phyloP scores from a whole-genome alignment of 2,797 vertebrate genomes.

The Calcarius lapponicus region DNA sequence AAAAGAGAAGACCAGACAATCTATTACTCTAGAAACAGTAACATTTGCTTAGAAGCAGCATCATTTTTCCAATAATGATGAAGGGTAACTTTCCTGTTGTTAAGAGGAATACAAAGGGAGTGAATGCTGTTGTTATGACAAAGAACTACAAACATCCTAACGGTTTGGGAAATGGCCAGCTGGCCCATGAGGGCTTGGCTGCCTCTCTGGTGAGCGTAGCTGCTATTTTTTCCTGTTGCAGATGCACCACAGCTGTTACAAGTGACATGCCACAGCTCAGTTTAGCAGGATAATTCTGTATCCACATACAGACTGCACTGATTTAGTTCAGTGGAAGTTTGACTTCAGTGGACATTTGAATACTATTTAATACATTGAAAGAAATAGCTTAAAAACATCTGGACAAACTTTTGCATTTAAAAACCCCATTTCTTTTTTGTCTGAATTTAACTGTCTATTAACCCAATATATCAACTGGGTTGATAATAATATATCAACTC shows the following conservation, averaged over 20 bases:
- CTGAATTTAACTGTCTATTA: not conserved
- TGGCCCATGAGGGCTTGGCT: fast-evolving
- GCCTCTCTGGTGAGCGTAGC: not conserved
- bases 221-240: not conserved
- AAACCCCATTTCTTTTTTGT: not conserved
- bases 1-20: not conserved
- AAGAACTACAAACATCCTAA: not conserved
- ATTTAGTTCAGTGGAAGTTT: not conserved
- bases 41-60: not conserved
- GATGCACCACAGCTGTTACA: not conserved
- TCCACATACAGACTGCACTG: not conserved
- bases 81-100: not conserved
- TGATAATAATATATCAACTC: not conserved
- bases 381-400: not conserved
- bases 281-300: not conserved
- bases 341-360: not conserved
- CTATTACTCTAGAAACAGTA: not conserved
- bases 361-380: not conserved
- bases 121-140: not conserved
- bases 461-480: not conserved
- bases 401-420: not conserved
- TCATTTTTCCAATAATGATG: not conserved
- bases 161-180: not conserved
- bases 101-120: not conserved
- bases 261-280: not conserved